Conservation (phyloP, 2,888 invertebrate species). For the Rhopalosiphum nymphaeae region DNA sequence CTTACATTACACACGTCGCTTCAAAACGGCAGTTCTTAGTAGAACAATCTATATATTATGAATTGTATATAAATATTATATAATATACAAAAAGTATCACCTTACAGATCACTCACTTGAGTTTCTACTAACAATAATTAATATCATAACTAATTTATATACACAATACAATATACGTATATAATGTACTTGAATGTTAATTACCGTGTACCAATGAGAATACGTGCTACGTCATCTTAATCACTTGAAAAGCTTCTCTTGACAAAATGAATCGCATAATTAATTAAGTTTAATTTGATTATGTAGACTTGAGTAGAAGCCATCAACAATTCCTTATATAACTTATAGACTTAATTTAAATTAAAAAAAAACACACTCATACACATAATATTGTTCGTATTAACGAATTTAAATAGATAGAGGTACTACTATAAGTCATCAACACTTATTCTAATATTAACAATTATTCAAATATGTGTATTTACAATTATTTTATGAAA, state of each 20-base stretch:
- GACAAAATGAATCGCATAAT: conserved; percentile 35
- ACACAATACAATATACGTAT: neutral
- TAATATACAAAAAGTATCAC: neutral
- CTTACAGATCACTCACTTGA: neutral
- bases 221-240: conserved; percentile 16
- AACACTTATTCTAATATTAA: neutral
- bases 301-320: neutral
- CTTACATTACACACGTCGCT: neutral
- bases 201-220: conserved; percentile 12
- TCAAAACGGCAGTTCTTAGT: neutral
- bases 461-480: neutral
- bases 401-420: neutral
- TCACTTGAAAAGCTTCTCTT: conserved; percentile 1
- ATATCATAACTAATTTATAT: neutral
- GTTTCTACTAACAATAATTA: neutral
- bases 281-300: conserved; percentile 34
- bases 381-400: neutral
- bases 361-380: neutral
- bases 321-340: neutral
- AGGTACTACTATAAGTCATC: neutral
- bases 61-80: neutral
- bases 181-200: conserved; percentile 22
- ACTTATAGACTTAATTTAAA: neutral
- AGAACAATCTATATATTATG: neutral
- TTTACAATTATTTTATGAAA: neutral